Base-by-base conservation (phyloP, 1,140 invertebrate species). In the Teleogryllus occipitalis region DNA sequence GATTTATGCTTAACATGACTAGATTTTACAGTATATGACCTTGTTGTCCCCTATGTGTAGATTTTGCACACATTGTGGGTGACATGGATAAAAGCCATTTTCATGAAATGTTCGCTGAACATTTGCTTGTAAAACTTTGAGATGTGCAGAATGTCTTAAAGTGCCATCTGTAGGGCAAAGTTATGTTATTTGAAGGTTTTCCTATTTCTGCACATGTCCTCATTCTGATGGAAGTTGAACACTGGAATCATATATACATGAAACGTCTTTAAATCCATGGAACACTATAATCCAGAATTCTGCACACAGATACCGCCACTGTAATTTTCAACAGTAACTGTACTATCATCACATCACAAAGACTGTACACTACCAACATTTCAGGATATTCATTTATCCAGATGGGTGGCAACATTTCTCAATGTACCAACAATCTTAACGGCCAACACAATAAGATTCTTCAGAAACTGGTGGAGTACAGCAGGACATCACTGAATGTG, bases 171-270 rank as follows among this genome's bases (percentile, higher is more conserved):
- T 74, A 74, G 72, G 72, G 72, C 72, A n/a, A 74, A 6, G 6
- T 22, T 74, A 22, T 74, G 22, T 22, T 22, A 74, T 74, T 74
- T 74, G 18, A 74, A 74, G 72, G 22, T 74, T 6, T 6, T 12
- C 72, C n/a, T 74, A 22, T 74, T 74, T 22, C 72, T 74, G 18
- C 72, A 74, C 72, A 74, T 74, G 72, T 74, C 22, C 18, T n/a
- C 72, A 7, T 74, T 15, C 72, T 74, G 18, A 22, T 74, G 18
- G 18, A 74, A 10, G 22, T 74, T 8, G 22, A 8, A 74, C n/a
- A 74, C 0, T 8, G 22, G 18, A 74, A 74, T 15, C 8, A 8
- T n/a, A 7, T 15, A 8, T 8, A 6, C n/a, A 74, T 15, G 22
- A 74, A n/a, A n/a, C n/a, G n/a, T n/a, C n/a, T n/a, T n/a, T n/a